Evolutionary conservation across 2,113 vertebrate species (phyloP).

Genomic region (Potamarius usumacintae): DNA sequence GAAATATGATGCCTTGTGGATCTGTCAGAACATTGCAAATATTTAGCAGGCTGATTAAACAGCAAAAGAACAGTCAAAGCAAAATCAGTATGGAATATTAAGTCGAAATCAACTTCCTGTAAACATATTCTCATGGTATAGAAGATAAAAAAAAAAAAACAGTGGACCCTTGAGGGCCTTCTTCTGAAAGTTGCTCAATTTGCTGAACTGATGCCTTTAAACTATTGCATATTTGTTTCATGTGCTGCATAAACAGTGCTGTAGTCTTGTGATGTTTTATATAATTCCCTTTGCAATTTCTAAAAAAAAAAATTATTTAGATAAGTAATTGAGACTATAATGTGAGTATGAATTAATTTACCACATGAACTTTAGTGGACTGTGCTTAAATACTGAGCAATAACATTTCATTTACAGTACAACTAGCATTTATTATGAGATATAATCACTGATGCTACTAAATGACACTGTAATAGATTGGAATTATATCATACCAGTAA

Average conservation of each 20-base stretch:
- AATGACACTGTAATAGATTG: not conserved
- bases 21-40: conserved; percentile 41
- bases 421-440: not conserved
- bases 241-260: conserved; percentile 21
- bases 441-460: not conserved
- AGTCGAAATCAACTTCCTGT: conserved; percentile 29
- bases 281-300: conserved; percentile 26
- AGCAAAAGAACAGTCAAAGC: conserved; percentile 31
- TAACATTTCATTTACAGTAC: not conserved
- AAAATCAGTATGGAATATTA: conserved; percentile 42
- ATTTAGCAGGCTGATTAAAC: conserved; percentile 49
- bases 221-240: conserved; percentile 38
- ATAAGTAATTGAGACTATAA: not conserved
- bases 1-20: conserved; percentile 13
- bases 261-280: conserved; percentile 10
- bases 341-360: not conserved
- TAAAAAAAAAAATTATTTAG: not conserved
- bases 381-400: not conserved
- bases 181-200: conserved; percentile 34
- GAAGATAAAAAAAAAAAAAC: conserved; percentile 6
- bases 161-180: conserved; percentile 23
- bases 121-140: conserved; percentile 33
- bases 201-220: conserved; percentile 44
- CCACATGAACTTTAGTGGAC: not conserved
- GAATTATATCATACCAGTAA: not conserved